Conservation (phyloP, 2,113 vertebrate species). For the Rhea americana region DNA sequence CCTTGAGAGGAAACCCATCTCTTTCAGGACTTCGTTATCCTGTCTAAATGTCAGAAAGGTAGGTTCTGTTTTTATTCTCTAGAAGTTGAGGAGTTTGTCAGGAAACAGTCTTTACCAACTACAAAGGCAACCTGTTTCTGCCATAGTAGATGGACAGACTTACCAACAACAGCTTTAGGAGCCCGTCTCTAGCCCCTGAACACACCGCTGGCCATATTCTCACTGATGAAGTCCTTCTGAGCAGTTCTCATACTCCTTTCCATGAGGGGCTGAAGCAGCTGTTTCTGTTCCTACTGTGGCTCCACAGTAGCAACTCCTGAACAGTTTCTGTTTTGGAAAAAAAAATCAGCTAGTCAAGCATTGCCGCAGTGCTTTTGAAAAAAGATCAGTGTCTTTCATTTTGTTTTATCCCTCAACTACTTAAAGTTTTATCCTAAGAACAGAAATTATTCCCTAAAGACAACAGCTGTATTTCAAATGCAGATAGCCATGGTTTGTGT, state of each 20-base stretch:
- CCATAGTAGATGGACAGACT: not conserved
- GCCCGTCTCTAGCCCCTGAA: not conserved
- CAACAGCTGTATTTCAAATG: not conserved
- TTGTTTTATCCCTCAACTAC: not conserved
- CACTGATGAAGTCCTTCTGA: not conserved
- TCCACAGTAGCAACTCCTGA: not conserved
- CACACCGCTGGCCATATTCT: not conserved
- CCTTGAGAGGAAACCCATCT: not conserved
- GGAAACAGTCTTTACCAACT: not conserved
- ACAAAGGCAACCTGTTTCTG: not conserved
- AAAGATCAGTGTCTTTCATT: not conserved
- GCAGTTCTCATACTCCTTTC: rapidly evolving
- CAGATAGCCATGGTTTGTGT: rapidly evolving
- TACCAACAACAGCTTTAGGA: too few relatives aligned
- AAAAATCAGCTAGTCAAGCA: not conserved
- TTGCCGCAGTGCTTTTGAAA: not conserved
- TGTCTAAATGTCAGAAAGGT: rapidly evolving
- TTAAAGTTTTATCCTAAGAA: not conserved
- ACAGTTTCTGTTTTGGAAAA: not conserved
- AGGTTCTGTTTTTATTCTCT: too few relatives aligned
- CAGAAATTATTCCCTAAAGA: rapidly evolving
- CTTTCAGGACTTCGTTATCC: rapidly evolving
- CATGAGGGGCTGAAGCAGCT: not conserved
- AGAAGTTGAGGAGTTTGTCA: rapidly evolving
- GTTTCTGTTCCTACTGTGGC: not conserved